Conservation (phyloP, 1,140 invertebrate species). For the Nixonia krombeini region DNA sequence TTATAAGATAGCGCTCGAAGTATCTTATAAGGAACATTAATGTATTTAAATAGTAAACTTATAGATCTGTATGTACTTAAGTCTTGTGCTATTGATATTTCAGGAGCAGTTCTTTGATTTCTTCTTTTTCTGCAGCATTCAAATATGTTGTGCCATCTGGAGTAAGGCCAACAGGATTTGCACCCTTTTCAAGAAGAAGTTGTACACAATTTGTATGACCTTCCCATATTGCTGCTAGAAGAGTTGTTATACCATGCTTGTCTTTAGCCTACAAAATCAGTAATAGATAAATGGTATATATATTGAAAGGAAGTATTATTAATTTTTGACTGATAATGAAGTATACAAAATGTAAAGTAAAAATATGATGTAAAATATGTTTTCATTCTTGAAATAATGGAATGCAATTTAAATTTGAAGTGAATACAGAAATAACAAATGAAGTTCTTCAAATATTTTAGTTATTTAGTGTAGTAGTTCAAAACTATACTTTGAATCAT, state of each 20-base stretch:
- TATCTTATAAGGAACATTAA: slow-evolving; percentile 68
- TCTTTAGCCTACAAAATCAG: slow-evolving; percentile 92
- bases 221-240: slow-evolving; percentile 96
- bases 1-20: slow-evolving; percentile 62
- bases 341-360: too few species aligned
- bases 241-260: slow-evolving; percentile 93
- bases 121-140: slow-evolving; percentile 91
- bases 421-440: too few species aligned
- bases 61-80: slow-evolving; percentile 53
- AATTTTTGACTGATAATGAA: too few species aligned
- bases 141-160: slow-evolving; percentile 90
- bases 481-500: background rate
- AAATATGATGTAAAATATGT: too few species aligned
- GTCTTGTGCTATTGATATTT: slow-evolving; percentile 63
- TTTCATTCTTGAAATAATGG: too few species aligned
- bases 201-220: slow-evolving; percentile 93
- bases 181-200: slow-evolving; percentile 88
- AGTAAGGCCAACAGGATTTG: slow-evolving; percentile 84
- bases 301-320: too few species aligned
- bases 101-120: slow-evolving; percentile 84
- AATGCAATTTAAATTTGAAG: too few species aligned
- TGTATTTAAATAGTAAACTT: slow-evolving; percentile 67
- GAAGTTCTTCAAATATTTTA: too few species aligned
- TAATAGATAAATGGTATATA: too few species aligned
- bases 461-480: too few species aligned